Evolutionary conservation across 1,140 invertebrate species (phyloP).

Genomic region (Zophobas morio): DNA sequence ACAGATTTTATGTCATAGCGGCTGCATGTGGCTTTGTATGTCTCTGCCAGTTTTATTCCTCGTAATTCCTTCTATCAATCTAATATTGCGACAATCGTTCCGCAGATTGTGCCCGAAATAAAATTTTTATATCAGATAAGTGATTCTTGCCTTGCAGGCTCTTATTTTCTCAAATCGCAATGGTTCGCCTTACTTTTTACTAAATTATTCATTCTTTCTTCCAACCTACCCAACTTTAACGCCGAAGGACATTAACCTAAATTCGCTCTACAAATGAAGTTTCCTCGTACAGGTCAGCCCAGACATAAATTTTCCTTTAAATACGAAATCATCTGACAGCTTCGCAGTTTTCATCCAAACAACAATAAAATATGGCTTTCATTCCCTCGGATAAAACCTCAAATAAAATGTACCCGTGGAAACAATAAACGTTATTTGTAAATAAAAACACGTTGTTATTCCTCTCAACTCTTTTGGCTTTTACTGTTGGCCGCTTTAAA

Average conservation of each 20-base stretch:
- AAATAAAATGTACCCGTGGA: slow-evolving; percentile 2
- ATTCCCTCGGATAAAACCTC: background rate
- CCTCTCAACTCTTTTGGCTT: background rate
- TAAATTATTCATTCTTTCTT: slow-evolving; percentile 5
- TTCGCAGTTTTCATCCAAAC: slow-evolving; percentile 11
- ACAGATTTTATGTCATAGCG: slow-evolving; percentile 30
- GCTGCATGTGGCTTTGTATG: slow-evolving; percentile 35
- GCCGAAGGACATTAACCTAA: slow-evolving; percentile 14
- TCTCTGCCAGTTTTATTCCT: slow-evolving; percentile 20
- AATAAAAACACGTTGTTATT: background rate
- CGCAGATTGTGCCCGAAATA: slow-evolving; percentile 19
- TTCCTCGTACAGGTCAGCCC: background rate
- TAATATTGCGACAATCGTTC: slow-evolving; percentile 28
- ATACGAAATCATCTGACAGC: slow-evolving; percentile 1
- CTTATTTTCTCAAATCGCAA: background rate
- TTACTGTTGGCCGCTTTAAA: background rate
- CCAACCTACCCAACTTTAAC: background rate
- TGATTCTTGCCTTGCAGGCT: slow-evolving; percentile 11
- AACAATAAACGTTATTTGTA: slow-evolving; percentile 36
- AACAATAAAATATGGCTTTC: slow-evolving; percentile 3
- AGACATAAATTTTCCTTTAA: slow-evolving; percentile 13
- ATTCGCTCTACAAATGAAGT: slow-evolving; percentile 17
- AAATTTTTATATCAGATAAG: slow-evolving; percentile 15
- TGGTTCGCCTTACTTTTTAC: background rate
- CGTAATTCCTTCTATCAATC: slow-evolving; percentile 34